Conservation (phyloP, 2,113 vertebrate genomes). For the Sus scrofa region DNA sequence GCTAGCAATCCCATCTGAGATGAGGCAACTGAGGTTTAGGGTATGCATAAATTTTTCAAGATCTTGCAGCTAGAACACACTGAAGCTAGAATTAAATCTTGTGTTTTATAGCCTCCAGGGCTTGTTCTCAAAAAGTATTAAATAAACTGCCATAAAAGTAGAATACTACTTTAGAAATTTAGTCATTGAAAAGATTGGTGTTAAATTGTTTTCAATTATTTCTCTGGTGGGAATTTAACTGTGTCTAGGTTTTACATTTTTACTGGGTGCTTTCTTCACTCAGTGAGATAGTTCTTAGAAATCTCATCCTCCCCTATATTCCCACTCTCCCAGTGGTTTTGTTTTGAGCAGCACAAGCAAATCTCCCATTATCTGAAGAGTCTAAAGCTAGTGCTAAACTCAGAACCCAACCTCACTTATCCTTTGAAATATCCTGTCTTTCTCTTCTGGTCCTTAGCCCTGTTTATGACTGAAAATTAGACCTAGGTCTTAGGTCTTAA, state of each 20-base stretch:
- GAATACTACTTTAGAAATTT: not conserved
- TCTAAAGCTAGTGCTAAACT: not conserved
- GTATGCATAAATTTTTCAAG: not conserved
- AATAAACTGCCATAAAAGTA: fast-evolving
- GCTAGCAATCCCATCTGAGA: not conserved
- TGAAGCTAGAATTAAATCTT: not conserved
- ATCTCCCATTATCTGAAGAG: not conserved
- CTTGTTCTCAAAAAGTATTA: not conserved
- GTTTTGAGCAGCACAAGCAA: not conserved
- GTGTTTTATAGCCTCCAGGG: fast-evolving
- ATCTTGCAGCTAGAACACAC: not conserved
- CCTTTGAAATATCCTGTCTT: not conserved
- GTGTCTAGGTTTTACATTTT: not conserved
- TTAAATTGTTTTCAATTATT: not conserved
- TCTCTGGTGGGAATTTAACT: not conserved
- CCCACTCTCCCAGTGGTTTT: not conserved
- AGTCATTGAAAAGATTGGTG: not conserved
- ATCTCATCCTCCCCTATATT: not conserved
- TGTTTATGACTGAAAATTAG: not conserved
- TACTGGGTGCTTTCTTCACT: not conserved
- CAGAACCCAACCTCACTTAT: not conserved
- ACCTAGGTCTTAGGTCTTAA: not conserved
- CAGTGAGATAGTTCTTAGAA: not conserved
- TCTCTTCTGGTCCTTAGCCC: not conserved
- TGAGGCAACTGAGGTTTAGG: not conserved